Base-by-base conservation (phyloP, 2,888 invertebrate species). In the Lasioglossum pauxillum region DNA sequence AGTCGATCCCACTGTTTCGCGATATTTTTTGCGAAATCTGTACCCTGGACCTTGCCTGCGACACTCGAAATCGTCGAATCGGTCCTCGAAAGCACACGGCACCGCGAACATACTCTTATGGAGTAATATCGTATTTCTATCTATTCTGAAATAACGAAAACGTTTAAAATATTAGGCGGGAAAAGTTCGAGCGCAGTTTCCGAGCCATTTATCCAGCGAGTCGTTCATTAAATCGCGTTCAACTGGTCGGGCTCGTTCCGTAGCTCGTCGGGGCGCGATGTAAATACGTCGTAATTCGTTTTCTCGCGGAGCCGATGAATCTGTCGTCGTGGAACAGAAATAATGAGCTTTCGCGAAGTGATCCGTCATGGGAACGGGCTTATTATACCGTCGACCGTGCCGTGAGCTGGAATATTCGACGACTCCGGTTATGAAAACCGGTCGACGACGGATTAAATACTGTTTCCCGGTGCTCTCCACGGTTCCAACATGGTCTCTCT, bases 351-450 rank as follows among this genome's bases (percentile, higher is more conserved):
- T 86, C 78, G 49, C 82, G 83, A 71, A 82, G 90, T 89, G 88
- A 90, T 90, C 88, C 89, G 84, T 85, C 90, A 82, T 83, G 89
- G 87, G 87, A 87, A 89, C 84, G 82, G 83, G 80, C 84, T 90
- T 86, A 90, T 86, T 80, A 88, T 79, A 69, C 84, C 78, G 78
- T 83, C 38, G 35, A 57, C 67, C 35, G 53, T 35, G 44, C 53
- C 16, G 53, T 23, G 53, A n/a, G 53, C 53, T n/a, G 75, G 49
- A 46, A 72, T 73, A 46, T 79, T 76, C 75, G 49, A 38, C 60
- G 80, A 60, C 76, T 80, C 71, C 77, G 81, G 77, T 78, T 85
- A 86, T 78, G 86, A 84, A 84, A 86, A 90, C 75, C 86, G 80
- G 77, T 84, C 80, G 81, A n/a, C 81, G 72, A 76, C 35, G 79